phyloP scores from a whole-genome alignment of 2,797 vertebrate species.

The Cossypha dichroa region DNA sequence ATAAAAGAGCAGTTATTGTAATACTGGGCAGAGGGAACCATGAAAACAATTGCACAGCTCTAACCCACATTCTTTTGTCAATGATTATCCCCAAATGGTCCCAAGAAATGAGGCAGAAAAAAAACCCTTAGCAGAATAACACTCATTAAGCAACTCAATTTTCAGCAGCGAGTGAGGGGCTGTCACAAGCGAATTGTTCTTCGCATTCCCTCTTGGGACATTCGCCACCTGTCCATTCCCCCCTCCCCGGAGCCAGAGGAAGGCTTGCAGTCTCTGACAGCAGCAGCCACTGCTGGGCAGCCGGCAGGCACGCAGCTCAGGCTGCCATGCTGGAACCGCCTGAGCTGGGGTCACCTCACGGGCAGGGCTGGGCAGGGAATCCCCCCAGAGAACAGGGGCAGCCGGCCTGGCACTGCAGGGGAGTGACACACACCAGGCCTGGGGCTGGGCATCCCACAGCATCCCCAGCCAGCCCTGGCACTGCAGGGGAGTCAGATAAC shows the following conservation, averaged over 20 bases:
- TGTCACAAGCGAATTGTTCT: not conserved
- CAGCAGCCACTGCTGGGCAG: not conserved
- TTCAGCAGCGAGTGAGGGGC: not conserved
- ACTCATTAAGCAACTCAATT: constrained; percentile 34
- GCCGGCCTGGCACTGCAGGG: no score
- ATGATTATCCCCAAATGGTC: constrained; percentile 1
- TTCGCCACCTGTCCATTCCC: constrained; percentile 13
- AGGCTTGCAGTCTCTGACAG: not conserved
- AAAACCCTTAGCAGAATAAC: constrained; percentile 1
- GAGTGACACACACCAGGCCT: no score
- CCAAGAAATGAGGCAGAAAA: constrained; percentile 51
- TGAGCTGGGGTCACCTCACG: fast-evolving
- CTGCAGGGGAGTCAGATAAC: no score
- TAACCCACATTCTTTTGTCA: not conserved
- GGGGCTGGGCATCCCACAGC: no score
- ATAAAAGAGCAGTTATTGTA: not conserved
- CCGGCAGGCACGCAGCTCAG: not conserved
- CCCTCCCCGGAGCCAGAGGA: not conserved
- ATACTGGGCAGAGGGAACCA: not conserved
- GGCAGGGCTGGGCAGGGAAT: not conserved
- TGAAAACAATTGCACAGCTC: not conserved
- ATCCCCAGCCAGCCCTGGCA: no score
- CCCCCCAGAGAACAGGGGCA: fast-evolving
- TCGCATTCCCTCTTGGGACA: not conserved
- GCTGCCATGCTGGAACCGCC: fast-evolving